Evolutionary conservation across 1,140 invertebrate genomes (phyloP), one percentile per base, ranked within the genome.

Genomic region (Bilobella aurantiaca): DNA sequence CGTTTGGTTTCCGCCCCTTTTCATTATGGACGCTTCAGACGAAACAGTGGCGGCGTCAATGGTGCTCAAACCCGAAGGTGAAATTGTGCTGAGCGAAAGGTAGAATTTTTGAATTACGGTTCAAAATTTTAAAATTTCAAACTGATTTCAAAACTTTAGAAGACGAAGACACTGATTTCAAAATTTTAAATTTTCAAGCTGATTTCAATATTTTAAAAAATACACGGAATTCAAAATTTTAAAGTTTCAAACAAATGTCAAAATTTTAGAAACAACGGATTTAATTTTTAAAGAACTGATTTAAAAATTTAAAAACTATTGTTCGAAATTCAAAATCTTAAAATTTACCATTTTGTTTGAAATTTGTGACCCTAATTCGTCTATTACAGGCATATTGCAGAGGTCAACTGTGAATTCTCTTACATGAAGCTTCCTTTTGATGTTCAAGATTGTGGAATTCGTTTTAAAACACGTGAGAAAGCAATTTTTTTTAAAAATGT

Each of bases 1-100:
- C 67, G 75, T 49, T 56, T 75, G 25, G 74, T 75, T 61, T 65
- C 69, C n/a, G 66, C 69, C 23, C 68, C 58, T 29, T 73, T 66
- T 21, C 53, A 59, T 14, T 5, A 53, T 8, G 49, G 49, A 53
- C 25, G 49, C 21, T 5, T 5, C 21, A 14, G 23, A 5, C 12
- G 34, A 3, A 37, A 29, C 12, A 16, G 61, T 5, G 12, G 31
- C 14, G 66, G n/a, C 66, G 18, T 32, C 37, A 32, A 29, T 63
- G 18, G n/a, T 14, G n/a, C 12, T 30, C 18, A 53, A 53, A 53
- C 49, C 49, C 5, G 49, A 53, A 23, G 49, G 49, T 5, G 8
- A 53, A 53, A 23, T 53, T 23, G 25, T 53, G 3, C 21, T 8
- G 3, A 53, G 49, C 21, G 12, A 53, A 53, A 12, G 49, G 49